These are phyloP conservation scores for Drosophila pseudoobscura DNA, from an alignment of 1,140 invertebrate genomes.

Conservation along the genomic window DNA sequence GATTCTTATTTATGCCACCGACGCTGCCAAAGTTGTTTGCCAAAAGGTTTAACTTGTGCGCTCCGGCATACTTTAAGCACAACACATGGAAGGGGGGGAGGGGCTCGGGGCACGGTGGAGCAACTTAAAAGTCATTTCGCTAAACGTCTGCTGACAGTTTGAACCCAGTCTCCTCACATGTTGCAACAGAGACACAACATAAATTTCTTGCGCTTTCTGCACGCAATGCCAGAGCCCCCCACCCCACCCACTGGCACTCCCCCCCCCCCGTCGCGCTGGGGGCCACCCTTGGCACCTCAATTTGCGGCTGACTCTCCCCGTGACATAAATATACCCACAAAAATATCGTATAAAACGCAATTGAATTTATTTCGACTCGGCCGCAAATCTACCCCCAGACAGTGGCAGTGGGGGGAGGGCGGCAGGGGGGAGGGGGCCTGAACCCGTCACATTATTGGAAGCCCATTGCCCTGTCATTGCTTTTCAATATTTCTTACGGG, in stretches of 20 bases:
- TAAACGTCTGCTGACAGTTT: conserved; percentile 76
- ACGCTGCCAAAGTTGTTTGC: conserved; percentile 78
- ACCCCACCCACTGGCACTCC: not conserved
- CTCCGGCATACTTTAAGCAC: conserved; percentile 79
- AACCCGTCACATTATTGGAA: conserved; percentile 78
- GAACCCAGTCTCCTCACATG: conserved; percentile 66
- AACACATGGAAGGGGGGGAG: conserved; percentile 45
- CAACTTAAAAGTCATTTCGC: conserved; percentile 78
- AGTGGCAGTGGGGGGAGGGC: not conserved
- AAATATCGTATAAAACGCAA: conserved; percentile 79
- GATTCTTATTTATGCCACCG: conserved; percentile 73
- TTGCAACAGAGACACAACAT: conserved; percentile 68
- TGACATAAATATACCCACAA: conserved; percentile 62
- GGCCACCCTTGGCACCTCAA: conserved; percentile 44
- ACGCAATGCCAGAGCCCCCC: conserved; percentile 52
- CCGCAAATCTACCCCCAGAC: conserved; percentile 45
- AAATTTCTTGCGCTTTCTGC: conserved; percentile 70
- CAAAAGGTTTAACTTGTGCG: conserved; percentile 77
- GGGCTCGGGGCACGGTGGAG: not conserved
- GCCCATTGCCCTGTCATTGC: conserved; percentile 48
- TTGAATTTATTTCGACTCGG: conserved; percentile 74
- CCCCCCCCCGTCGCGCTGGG: not conserved
- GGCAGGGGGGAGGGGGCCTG: conserved; percentile 32
- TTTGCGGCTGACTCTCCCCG: conserved; percentile 47
- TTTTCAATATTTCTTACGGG: conserved; percentile 63